Percentiles rank a stretch among this genome's conserved stretches.
Conservation (phyloP, 2,113 vertebrate species). For the Oreochromis spilurus region DNA sequence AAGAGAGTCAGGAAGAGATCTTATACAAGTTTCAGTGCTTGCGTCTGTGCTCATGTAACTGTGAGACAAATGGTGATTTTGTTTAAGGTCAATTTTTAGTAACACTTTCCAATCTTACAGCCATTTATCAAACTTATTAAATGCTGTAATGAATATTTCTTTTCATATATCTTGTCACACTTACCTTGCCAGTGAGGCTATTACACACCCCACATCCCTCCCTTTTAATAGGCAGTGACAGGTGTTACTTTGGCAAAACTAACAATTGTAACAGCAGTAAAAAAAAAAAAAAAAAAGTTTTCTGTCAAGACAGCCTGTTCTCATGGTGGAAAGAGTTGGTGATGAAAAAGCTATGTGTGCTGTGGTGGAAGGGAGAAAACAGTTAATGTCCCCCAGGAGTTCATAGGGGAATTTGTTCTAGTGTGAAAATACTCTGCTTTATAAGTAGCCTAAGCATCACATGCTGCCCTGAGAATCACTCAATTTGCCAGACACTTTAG, state of each 20-base stretch:
- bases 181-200: neutral
- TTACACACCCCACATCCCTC: neutral
- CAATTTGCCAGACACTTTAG: neutral
- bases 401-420: conserved; percentile 30
- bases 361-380: neutral
- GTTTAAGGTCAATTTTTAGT: neutral
- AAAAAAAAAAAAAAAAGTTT: neutral
- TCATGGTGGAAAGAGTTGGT: neutral
- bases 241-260: conserved; percentile 25
- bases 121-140: neutral
- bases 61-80: neutral
- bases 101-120: neutral
- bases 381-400: neutral
- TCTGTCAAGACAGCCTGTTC: neutral
- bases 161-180: neutral
- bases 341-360: neutral
- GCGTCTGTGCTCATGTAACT: neutral
- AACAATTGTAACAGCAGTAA: conserved; percentile 15
- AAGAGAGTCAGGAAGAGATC: neutral
- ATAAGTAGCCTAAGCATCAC: conserved; percentile 38
- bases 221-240: neutral
- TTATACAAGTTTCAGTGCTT: neutral
- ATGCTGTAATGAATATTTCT: neutral
- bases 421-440: conserved; percentile 40
- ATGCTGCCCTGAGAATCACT: conserved; percentile 32